Evolutionary conservation across 2,888 invertebrate species (phyloP).

Genomic region (Ormia ochracea): DNA sequence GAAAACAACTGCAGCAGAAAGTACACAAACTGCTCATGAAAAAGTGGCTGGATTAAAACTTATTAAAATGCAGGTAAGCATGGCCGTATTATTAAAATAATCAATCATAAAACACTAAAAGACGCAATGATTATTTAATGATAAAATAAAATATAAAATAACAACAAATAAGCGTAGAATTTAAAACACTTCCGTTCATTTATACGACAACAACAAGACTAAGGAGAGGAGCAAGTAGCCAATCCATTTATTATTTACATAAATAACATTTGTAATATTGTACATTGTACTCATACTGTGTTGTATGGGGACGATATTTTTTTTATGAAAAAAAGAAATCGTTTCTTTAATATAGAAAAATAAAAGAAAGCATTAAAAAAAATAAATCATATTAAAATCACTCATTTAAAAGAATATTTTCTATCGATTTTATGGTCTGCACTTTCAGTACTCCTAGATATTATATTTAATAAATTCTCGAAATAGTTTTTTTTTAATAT

Average conservation of each 20-base stretch:
- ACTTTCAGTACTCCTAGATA: too few relatives aligned
- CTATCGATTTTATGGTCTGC: too few relatives aligned
- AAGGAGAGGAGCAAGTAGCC: not conserved
- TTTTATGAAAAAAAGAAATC: too few relatives aligned
- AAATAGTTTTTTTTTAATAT: too few relatives aligned
- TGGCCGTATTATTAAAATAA: conserved; percentile 60
- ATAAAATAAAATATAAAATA: conserved; percentile 39
- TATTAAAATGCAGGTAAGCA: conserved; percentile 58
- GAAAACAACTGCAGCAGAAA: conserved; percentile 9
- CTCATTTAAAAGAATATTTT: too few relatives aligned
- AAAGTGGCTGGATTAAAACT: conserved; percentile 3
- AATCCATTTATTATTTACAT: conserved; percentile 50
- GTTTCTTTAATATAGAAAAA: too few relatives aligned
- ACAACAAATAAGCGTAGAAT: conserved; percentile 46
- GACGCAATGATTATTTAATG: conserved; percentile 52
- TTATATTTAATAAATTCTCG: too few relatives aligned
- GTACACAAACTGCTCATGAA: conserved; percentile 9
- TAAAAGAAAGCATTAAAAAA: too few relatives aligned
- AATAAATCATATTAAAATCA: too few relatives aligned
- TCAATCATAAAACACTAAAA: conserved; percentile 59
- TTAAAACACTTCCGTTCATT: conserved; percentile 56
- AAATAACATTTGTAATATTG: conserved; percentile 32
- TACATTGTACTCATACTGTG: not conserved
- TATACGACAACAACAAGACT: conserved; percentile 13
- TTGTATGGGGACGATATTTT: not conserved